These are phyloP conservation scores for Chrysocyon brachyurus DNA, from an alignment of 2,797 vertebrate species.

Conservation along the genomic window DNA sequence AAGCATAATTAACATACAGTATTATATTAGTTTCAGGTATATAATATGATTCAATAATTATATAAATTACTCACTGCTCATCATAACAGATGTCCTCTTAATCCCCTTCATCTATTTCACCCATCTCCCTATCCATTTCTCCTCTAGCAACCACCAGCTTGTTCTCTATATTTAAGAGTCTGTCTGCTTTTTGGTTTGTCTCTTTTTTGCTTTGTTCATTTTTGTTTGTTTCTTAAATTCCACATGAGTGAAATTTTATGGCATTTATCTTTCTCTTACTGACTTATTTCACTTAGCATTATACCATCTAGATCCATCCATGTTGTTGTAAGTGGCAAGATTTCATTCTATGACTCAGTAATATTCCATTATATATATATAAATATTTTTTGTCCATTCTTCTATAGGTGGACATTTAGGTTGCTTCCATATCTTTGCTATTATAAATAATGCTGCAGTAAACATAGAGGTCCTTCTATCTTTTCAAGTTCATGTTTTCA, in stretches of 20 bases:
- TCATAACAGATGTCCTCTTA: neutral
- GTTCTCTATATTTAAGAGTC: neutral
- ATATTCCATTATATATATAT: neutral
- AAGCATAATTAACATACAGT: neutral
- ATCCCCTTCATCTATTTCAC: neutral
- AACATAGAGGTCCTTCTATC: neutral
- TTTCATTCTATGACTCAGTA: neutral
- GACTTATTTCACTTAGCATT: neutral
- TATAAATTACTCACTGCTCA: neutral
- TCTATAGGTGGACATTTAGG: neutral
- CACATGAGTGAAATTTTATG: neutral
- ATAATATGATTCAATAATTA: neutral
- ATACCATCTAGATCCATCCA: neutral
- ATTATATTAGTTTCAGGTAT: neutral
- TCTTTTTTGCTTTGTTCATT: neutral
- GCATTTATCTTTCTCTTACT: neutral
- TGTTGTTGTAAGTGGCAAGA: neutral
- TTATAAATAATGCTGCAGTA: neutral
- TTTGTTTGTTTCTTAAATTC: neutral
- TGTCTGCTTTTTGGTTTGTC: neutral
- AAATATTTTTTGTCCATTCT: neutral
- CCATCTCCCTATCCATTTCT: neutral
- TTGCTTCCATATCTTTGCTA: neutral
- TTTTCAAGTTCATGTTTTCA: neutral
- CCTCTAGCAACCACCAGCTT: neutral